Evolutionary conservation across 1,140 invertebrate species (phyloP).

Genomic region (Mactra quadrangularis): DNA sequence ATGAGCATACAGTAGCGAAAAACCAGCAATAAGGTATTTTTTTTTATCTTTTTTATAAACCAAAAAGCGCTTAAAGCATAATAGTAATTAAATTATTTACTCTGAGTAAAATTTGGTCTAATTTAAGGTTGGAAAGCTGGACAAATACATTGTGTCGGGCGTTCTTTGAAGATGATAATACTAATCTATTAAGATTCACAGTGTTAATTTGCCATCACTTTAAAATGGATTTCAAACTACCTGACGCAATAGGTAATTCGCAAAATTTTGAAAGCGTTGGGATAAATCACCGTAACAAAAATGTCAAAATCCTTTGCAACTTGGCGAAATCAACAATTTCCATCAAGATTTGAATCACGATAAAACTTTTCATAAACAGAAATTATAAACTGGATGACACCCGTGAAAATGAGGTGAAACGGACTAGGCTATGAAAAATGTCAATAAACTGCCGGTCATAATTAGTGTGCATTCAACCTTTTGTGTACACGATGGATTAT

Average conservation of each 20-base stretch:
- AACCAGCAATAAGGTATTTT: too few relatives aligned
- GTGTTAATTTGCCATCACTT: conserved; percentile 54
- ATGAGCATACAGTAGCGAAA: too few relatives aligned
- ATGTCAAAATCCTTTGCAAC: conserved; percentile 49
- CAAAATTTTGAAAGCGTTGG: conserved; percentile 26
- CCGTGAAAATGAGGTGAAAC: conserved; percentile 46
- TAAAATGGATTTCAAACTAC: conserved; percentile 56
- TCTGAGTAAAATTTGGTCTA: conserved; percentile 45
- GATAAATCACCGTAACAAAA: conserved; percentile 45
- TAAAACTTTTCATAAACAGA: conserved; percentile 51
- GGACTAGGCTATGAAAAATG: conserved; percentile 33
- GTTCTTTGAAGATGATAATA: conserved; percentile 46
- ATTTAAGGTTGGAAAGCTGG: conserved; percentile 14
- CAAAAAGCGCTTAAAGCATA: conserved; percentile 32
- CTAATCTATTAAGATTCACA: conserved; percentile 13
- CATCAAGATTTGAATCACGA: conserved; percentile 46
- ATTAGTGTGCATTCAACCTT: conserved; percentile 43
- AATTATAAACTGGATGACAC: conserved; percentile 52
- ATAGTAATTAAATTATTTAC: conserved; percentile 53
- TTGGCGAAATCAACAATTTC: conserved; percentile 50
- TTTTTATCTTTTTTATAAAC: conserved; percentile 50
- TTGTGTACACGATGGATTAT: conserved; percentile 56
- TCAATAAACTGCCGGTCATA: conserved; percentile 53
- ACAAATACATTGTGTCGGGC: neutral
- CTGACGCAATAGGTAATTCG: conserved; percentile 52